These are phyloP conservation scores for Myanophis thanlyinensis DNA, from an alignment of 2,113 vertebrate species.

Conservation along the genomic window DNA sequence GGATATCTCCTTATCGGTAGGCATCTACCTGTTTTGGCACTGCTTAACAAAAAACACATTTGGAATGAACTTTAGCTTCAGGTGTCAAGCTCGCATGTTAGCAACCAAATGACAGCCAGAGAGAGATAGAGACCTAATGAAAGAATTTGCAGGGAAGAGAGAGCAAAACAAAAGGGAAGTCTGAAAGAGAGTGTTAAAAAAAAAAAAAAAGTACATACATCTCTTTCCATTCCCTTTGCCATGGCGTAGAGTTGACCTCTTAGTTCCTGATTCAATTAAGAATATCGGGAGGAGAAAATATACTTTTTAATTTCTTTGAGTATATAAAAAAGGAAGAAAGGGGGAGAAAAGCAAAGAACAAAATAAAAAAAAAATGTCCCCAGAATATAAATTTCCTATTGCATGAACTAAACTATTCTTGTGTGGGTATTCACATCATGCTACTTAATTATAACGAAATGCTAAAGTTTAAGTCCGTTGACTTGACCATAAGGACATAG, in stretches of 20 bases:
- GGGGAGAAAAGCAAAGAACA: background rate
- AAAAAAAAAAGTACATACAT: slow-evolving; percentile 12
- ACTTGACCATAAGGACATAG: background rate
- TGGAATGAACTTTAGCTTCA: slow-evolving; percentile 56
- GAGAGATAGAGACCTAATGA: slow-evolving; percentile 53
- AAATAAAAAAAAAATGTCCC: background rate
- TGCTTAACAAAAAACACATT: slow-evolving; percentile 68
- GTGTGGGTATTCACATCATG: background rate
- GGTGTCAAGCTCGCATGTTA: slow-evolving; percentile 44
- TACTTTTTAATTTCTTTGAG: background rate
- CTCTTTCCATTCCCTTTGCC: slow-evolving; percentile 55
- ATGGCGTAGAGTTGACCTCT: slow-evolving; percentile 55
- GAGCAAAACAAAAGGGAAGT: slow-evolving; percentile 5
- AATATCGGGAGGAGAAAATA: slow-evolving; percentile 60
- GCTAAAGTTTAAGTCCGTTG: background rate
- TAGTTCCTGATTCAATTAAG: slow-evolving; percentile 69
- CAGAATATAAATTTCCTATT: background rate
- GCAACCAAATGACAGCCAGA: slow-evolving; percentile 64
- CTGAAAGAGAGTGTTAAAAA: slow-evolving; percentile 30
- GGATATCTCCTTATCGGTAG: background rate
- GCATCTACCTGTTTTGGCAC: slow-evolving; percentile 23
- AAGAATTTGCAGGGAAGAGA: slow-evolving; percentile 53
- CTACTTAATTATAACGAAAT: background rate
- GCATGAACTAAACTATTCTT: background rate
- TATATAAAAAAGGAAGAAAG: background rate